Base-by-base conservation (phyloP, 2,888 invertebrate species). In the Agonum fuliginosum region DNA sequence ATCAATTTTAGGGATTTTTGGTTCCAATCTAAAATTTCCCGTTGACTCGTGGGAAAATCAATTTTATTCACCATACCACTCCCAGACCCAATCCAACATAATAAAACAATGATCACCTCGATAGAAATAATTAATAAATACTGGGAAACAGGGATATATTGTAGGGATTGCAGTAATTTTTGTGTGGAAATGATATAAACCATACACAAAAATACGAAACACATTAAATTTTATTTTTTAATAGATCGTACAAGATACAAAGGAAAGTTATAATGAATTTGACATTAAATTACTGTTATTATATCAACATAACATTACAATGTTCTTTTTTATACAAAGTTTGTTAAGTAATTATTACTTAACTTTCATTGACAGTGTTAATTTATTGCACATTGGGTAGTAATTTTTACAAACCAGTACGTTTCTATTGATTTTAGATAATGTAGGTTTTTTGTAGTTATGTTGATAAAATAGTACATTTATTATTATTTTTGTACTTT, bases 161-260 rank as follows among this genome's bases (percentile, higher is more conserved):
- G n/a, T n/a, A n/a, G n/a, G n/a, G n/a, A n/a, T n/a, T n/a, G n/a
- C n/a, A n/a, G n/a, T n/a, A n/a, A n/a, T n/a, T n/a, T 46, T 8
- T 5, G 8, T 17, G 1, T 46, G 14, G 30, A 10, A 46, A 24
- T 8, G 24, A 30, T 12, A 43, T 14, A 41, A 37, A 41, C 6
- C n/a, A 8, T 20, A 37, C 43, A 22, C n/a, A 41, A 58, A 58
- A 73, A 58, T 73, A 58, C 37, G 37, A 73, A 73, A 73, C 58
- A 73, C 73, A 73, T 58, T 51, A 17, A 73, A 20, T 62, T 62
- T 62, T 62, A 62, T 30, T 62, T 30, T n/a, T 27, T 30, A 62
- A 10, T 62, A 34, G 8, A 34, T n/a, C 24, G 54, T 62, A 62
- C 30, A 62, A 62, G 58, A 62, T 62, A 62, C 58, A 62, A 62